phyloP scores from a whole-genome alignment of 2,113 vertebrate genomes.

The Channa maculata region DNA sequence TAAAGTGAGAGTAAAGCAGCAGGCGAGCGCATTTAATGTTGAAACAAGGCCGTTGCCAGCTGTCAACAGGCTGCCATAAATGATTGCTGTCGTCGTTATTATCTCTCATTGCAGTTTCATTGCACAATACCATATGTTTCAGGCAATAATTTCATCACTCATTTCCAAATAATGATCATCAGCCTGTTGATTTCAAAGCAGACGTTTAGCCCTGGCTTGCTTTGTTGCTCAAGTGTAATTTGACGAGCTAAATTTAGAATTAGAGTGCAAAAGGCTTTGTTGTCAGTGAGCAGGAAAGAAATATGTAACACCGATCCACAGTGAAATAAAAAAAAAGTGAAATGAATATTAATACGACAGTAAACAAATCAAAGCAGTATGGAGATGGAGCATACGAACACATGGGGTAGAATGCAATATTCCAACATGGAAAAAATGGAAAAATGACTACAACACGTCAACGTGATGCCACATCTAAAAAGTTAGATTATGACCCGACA shows the following conservation, averaged over 20 bases:
- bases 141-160: constrained; percentile 52
- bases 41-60: constrained; percentile 39
- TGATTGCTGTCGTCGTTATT: constrained; percentile 49
- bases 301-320: not conserved
- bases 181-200: constrained; percentile 40
- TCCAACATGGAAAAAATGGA: no score
- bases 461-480: no score
- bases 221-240: constrained; percentile 3
- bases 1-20: constrained; percentile 46
- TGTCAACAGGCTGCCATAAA: constrained; percentile 34
- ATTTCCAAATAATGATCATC: constrained; percentile 54
- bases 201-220: constrained; percentile 10
- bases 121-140: constrained; percentile 56
- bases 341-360: not conserved
- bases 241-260: constrained; percentile 34
- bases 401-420: constrained; percentile 3
- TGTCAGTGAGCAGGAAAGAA: not conserved
- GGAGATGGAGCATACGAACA: not conserved
- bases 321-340: constrained; percentile 7
- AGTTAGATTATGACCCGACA: no score
- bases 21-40: constrained; percentile 31
- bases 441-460: no score
- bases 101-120: constrained; percentile 42
- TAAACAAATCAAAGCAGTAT: not conserved
- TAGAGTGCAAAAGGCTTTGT: constrained; percentile 6